These are phyloP conservation scores for Hypanus sabinus DNA, from an alignment of 2,113 vertebrate genomes.

Conservation along the genomic window DNA sequence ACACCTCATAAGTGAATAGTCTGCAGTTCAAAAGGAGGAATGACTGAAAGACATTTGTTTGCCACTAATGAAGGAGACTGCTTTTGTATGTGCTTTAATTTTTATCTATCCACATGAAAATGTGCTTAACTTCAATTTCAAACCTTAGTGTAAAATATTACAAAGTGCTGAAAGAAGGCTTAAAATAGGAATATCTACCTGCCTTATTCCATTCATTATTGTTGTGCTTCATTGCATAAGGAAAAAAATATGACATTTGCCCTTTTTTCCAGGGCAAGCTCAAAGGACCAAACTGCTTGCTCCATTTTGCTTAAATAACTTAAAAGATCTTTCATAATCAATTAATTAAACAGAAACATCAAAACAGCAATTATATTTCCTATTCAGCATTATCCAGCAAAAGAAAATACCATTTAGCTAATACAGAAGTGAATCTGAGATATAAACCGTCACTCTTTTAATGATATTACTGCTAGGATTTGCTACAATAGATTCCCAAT, in stretches of 20 bases:
- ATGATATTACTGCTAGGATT: neutral
- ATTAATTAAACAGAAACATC: neutral
- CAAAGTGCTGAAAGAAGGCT: neutral
- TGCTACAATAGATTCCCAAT: neutral
- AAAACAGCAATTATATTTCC: neutral
- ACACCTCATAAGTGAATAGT: neutral
- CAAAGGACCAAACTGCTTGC: too few relatives aligned
- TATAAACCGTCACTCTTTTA: neutral
- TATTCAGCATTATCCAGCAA: neutral
- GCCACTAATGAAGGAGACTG: neutral
- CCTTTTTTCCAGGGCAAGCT: neutral
- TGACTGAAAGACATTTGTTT: neutral
- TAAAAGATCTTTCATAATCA: neutral
- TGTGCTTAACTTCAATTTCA: neutral
- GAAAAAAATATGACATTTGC: neutral
- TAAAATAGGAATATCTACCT: neutral
- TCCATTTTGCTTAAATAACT: neutral
- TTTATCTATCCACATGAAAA: neutral
- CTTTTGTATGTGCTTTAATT: too few relatives aligned
- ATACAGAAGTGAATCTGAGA: neutral
- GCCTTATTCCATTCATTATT: neutral
- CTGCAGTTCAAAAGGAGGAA: neutral
- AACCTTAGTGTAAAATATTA: neutral
- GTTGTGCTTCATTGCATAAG: neutral
- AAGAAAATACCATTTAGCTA: neutral